Base-by-base conservation (phyloP, 1,140 invertebrate species). In the Batillaria attramentaria region DNA sequence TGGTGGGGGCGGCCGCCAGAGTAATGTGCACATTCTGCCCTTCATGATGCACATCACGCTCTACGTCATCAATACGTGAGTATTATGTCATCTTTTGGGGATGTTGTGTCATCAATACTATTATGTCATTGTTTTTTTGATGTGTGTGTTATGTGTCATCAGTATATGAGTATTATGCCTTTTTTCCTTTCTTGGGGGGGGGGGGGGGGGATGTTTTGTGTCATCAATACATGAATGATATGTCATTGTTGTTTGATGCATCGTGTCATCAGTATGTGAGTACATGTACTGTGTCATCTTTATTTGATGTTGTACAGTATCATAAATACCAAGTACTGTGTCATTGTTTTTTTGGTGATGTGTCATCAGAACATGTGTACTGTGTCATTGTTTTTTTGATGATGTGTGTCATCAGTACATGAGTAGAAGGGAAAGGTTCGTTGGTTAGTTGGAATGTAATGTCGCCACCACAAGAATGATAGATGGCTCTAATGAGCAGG, bases 21-120 rank as follows among this genome's bases (percentile, higher is more conserved):
- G 97, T 37, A 99, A 99, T 91, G 96, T 99, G 95, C 97, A 99
- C 90, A 94, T 99, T 83, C 93, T 99, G 75, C 97, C 98, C 33
- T 98, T 98, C 90, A 92, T 99, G 42, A 93, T 97, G 76, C 97
- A 99, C 89, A 97, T 98, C 93, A 95, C 96, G 31, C 94, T 99
- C 3, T 99, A 99, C 91, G 96, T 98, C 66, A 95, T 98, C 78
- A 98, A 97, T 89, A 97, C 96, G 94, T 96, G 90, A 93, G 95
- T 94, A 62, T 42, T 20, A 43, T 6, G 28, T 18, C 39, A 13
- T 39, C 18, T 18, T 18, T 43, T n/a, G 28, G 8, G 5, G 28
- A 24, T n/a, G 28, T 5, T 3, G 6, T 43, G 43, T 31, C 39
- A 72, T 42, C 39, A 42, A 43, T 54, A 80, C 39, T 42, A 37